Percentiles rank a stretch among this genome's conserved stretches.
These are phyloP conservation scores for Brachionus plicatilis DNA, from an alignment of 1,140 invertebrate genomes.

Conservation along the genomic window DNA sequence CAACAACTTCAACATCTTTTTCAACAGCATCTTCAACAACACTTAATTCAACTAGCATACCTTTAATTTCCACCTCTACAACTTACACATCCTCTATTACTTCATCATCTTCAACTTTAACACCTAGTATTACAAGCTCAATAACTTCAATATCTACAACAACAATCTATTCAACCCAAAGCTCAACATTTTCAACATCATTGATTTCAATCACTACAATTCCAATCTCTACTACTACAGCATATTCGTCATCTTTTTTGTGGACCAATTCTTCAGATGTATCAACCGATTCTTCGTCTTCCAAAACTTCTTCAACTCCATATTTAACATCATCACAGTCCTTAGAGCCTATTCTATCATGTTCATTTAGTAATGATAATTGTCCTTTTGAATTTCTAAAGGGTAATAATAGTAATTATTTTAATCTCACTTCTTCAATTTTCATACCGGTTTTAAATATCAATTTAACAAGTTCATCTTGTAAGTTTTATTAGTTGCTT, in stretches of 20 bases:
- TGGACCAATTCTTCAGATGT: neutral
- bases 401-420: neutral
- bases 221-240: neutral
- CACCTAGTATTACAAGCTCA: neutral
- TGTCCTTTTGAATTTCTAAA: neutral
- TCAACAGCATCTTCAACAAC: neutral
- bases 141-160: neutral
- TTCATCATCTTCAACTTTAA: neutral
- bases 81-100: neutral
- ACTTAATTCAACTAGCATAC: no score
- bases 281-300: neutral
- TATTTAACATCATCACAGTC: neutral
- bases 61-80: neutral
- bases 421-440: neutral
- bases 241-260: neutral
- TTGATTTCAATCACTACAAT: neutral
- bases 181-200: neutral
- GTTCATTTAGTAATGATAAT: neutral
- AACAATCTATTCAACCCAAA: no score
- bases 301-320: neutral
- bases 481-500: neutral
- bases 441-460: neutral
- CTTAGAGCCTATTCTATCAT: neutral
- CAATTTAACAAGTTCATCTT: neutral
- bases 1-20: neutral